Conservation (phyloP, 2,113 vertebrate genomes). For the Periophthalmus modestus region DNA sequence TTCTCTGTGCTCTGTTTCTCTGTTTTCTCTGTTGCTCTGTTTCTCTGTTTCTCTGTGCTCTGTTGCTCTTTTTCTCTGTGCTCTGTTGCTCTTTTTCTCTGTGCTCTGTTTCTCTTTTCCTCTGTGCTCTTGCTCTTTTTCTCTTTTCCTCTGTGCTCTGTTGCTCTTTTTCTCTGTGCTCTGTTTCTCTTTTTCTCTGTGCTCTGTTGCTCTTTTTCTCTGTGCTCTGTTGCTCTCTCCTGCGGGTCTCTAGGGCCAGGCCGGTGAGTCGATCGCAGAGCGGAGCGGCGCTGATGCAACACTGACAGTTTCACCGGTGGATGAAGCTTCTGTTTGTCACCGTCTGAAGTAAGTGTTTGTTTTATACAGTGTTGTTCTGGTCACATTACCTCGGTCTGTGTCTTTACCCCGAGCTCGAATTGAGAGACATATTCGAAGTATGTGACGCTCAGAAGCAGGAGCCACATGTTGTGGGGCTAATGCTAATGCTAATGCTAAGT, state of each 20-base stretch:
- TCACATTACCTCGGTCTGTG: accelerated
- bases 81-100: too few species aligned
- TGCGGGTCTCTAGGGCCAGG: conserved; percentile 1
- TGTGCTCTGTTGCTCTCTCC: conserved; percentile 47
- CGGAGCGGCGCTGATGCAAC: conserved; percentile 75
- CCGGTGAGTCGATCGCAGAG: conserved; percentile 28
- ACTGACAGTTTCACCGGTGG: conserved; percentile 36
- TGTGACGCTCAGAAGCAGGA: background rate
- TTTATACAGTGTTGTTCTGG: background rate
- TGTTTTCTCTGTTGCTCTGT: too few species aligned
- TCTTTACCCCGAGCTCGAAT: accelerated
- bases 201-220: too few species aligned
- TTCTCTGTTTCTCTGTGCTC: too few species aligned
- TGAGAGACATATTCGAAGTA: background rate
- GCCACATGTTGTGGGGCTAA: conserved; percentile 52
- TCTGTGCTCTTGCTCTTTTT: too few species aligned
- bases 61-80: too few species aligned
- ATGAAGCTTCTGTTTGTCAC: background rate
- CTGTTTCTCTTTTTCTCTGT: too few species aligned
- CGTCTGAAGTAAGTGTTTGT: background rate
- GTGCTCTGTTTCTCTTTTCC: conserved; percentile 54
- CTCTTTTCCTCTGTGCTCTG: too few species aligned
- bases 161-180: too few species aligned
- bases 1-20: too few species aligned
- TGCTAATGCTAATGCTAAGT: background rate